Base-by-base conservation (phyloP, 1,140 invertebrate species). In the Drosophila hydei region DNA sequence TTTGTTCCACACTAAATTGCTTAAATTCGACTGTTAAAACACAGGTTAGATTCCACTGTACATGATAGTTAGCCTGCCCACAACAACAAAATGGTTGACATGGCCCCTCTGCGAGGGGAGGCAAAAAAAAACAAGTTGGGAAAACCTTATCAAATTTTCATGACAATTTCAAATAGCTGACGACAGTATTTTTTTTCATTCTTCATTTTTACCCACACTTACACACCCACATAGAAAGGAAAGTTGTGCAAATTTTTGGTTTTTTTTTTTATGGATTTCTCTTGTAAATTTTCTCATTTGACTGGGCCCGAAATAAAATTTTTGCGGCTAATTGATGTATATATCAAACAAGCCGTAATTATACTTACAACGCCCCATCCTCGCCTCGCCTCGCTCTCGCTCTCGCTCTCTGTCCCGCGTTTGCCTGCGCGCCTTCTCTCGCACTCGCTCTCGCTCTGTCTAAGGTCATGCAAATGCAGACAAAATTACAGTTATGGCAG, bases 101-200 rank as follows among this genome's bases (percentile, higher is more conserved):
- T 59, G 54, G 47, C 47, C 36, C 33, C 54, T 40, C 18, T 18
- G 3, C 9, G 19, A 51, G 18, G 16, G 47, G 25, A 25, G 30
- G 11, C 30, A 76, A 84, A 81, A 75, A 60, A 59, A 36, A 19
- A 54, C 43, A 27, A 75, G 72, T 52, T 40, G 23, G 65, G 68
- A 81, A 77, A 85, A 74, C 77, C 80, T 85, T 87, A 85, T 85
- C 81, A 85, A 80, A 85, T 75, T 85, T 85, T 64, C 68, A 85
- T 79, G 80, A 76, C 77, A 87, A 74, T 80, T 85, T 85, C 36
- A 85, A 85, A 85, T 87, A 74, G 81, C 80, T 85, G 81, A 87
- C 81, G 74, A 85, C 69, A 84, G 72, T 69, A 30, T 8, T 68
- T 61, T 62, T 77, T 60, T 43, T 48, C 25, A 36, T 16, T 40